A percentile compares a stretch with the other conserved stretches of the same genome.
phyloP scores from a whole-genome alignment of 2,888 invertebrate genomes.

The Leptopilina syphax region DNA sequence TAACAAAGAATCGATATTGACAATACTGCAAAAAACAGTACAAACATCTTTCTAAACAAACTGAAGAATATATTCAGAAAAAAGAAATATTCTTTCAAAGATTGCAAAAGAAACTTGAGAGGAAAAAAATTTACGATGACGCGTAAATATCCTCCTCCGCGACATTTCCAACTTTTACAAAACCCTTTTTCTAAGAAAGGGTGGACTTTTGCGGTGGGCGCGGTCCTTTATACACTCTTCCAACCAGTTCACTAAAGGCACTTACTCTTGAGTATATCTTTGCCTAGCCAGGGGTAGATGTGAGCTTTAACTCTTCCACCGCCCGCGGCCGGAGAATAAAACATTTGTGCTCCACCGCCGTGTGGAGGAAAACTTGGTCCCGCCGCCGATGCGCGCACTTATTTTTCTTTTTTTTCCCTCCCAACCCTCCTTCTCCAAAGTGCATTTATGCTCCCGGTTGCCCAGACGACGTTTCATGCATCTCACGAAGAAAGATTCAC shows the following conservation, averaged over 20 bases:
- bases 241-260: slow-evolving; percentile 52
- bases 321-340: slow-evolving; percentile 66
- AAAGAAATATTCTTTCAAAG: slow-evolving; percentile 42
- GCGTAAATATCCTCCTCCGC: slow-evolving; percentile 68
- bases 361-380: slow-evolving; percentile 62
- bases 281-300: slow-evolving; percentile 53
- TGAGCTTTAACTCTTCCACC: slow-evolving; percentile 66
- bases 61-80: neutral
- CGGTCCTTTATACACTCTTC: slow-evolving; percentile 69
- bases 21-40: too few relatives aligned
- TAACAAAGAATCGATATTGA: too few relatives aligned
- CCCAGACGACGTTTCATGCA: slow-evolving; percentile 49
- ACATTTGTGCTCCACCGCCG: slow-evolving; percentile 57
- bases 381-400: slow-evolving; percentile 48
- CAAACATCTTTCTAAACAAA: neutral
- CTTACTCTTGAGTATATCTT: slow-evolving; percentile 55
- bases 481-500: slow-evolving; percentile 43
- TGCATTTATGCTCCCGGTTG: slow-evolving; percentile 52
- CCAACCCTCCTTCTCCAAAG: slow-evolving; percentile 51
- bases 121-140: slow-evolving; percentile 69
- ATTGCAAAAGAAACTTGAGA: slow-evolving; percentile 62
- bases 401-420: slow-evolving; percentile 41
- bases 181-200: slow-evolving; percentile 59
- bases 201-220: slow-evolving; percentile 58
- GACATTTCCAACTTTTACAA: slow-evolving; percentile 72